phyloP scores from a whole-genome alignment of 2,888 invertebrate species.

The Conops quadrifasciatus region DNA sequence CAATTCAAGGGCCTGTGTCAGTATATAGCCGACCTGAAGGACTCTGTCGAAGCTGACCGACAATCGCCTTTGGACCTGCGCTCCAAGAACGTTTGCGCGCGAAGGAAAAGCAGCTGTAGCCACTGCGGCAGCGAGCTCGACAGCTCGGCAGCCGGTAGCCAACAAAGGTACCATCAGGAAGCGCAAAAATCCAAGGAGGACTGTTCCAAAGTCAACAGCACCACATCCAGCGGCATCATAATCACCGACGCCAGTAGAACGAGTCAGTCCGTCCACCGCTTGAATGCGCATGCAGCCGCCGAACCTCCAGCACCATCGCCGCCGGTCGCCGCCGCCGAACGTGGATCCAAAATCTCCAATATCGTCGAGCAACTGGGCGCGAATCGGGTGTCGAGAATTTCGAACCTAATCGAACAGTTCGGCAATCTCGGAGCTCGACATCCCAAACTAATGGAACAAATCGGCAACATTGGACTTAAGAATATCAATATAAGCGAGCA shows the following conservation, averaged over 20 bases:
- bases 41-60: background rate
- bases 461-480: background rate
- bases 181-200: background rate
- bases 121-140: background rate
- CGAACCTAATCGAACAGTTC: background rate
- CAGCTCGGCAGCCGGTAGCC: background rate
- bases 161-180: background rate
- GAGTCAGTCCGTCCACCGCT: too few relatives aligned
- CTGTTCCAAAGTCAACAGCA: too few relatives aligned
- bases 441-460: background rate
- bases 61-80: background rate
- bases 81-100: background rate
- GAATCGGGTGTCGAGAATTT: background rate
- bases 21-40: slow-evolving; percentile 35
- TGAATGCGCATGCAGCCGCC: too few relatives aligned
- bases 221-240: too few relatives aligned
- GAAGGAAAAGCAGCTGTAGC: background rate
- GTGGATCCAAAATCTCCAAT: background rate
- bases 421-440: background rate
- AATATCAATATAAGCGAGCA: background rate
- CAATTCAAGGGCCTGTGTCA: slow-evolving; percentile 48
- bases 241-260: too few relatives aligned
- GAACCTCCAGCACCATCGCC: too few relatives aligned
- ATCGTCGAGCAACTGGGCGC: background rate
- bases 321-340: too few relatives aligned